Evolutionary conservation across 2,888 invertebrate genomes (phyloP).

Genomic region (Boloria euphrosyne): DNA sequence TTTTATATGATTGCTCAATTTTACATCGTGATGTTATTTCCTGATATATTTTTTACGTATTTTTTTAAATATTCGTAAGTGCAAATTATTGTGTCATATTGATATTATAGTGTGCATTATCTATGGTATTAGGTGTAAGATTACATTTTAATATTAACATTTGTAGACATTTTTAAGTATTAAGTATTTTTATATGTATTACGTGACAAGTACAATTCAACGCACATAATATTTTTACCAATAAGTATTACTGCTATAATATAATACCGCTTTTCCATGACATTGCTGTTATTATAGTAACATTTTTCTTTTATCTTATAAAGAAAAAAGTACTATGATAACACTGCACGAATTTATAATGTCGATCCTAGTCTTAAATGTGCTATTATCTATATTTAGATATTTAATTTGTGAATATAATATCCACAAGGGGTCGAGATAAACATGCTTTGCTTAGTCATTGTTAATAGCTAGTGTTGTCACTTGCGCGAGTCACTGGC

Average conservation of each 20-base stretch:
- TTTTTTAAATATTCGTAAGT: conserved; percentile 3
- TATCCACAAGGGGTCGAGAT: conserved; percentile 41
- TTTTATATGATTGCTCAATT: conserved; percentile 29
- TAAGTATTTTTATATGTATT: conserved; percentile 17
- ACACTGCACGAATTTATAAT: conserved; percentile 25
- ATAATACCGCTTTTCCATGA: conserved; percentile 18
- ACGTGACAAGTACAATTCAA: conserved; percentile 32
- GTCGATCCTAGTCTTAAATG: conserved; percentile 41
- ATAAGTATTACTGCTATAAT: conserved; percentile 26
- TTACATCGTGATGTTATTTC: conserved; percentile 27
- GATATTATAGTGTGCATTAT: conserved; percentile 13
- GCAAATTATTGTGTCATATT: conserved; percentile 29
- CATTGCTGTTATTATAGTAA: conserved; percentile 2
- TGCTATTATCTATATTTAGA: conserved; percentile 37
- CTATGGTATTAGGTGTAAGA: not conserved
- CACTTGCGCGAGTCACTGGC: conserved; percentile 30
- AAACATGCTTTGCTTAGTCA: conserved; percentile 43
- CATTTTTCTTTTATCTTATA: conserved; percentile 20
- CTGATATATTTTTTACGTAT: conserved; percentile 6
- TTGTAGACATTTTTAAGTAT: not conserved
- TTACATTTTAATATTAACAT: not conserved
- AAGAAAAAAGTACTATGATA: conserved; percentile 19
- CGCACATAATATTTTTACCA: conserved; percentile 31
- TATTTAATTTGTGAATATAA: conserved; percentile 37
- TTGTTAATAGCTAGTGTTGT: conserved; percentile 23